Conservation (phyloP, 2,113 vertebrate species). For the Gavia stellata region DNA sequence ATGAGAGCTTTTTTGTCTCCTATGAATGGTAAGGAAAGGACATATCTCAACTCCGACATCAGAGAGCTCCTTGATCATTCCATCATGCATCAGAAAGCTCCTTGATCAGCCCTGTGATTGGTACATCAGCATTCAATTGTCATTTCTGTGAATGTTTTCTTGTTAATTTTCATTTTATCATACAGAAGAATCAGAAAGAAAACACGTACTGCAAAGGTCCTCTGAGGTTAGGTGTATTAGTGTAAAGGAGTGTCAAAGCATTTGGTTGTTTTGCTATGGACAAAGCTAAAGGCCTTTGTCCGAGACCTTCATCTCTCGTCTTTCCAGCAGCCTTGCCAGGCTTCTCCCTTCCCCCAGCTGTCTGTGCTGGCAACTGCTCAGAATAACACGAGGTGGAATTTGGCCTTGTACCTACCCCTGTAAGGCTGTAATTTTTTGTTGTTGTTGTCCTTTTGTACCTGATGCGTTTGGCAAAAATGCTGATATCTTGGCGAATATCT, state of each 20-base stretch:
- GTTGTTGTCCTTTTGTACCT: slow-evolving; percentile 54
- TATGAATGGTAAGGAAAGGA: not conserved
- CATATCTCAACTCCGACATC: slow-evolving; percentile 15
- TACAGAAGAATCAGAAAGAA: not conserved
- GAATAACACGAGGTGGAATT: not conserved
- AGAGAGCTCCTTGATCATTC: slow-evolving; percentile 62
- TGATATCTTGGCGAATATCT: slow-evolving; percentile 58
- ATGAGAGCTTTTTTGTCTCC: slow-evolving; percentile 13
- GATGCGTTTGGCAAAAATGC: not conserved
- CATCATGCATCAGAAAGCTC: not conserved
- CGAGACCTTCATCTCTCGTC: not conserved
- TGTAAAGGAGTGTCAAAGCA: not conserved
- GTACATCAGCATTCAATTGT: not conserved
- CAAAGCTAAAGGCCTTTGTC: not conserved
- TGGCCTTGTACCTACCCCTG: slow-evolving; percentile 31
- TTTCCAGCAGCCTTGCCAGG: not conserved
- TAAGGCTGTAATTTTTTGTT: not conserved
- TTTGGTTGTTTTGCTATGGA: not conserved
- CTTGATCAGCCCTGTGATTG: slow-evolving; percentile 50
- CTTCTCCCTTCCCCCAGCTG: not conserved
- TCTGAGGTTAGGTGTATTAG: not conserved
- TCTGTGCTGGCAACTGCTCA: slow-evolving; percentile 10
- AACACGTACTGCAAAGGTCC: not conserved
- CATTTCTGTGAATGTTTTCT: not conserved
- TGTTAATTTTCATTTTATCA: not conserved